A percentile compares a stretch with the other conserved stretches of the same genome.
Evolutionary conservation across 2,888 invertebrate genomes (phyloP).

Genomic region (Sphaeridia pumilis): DNA sequence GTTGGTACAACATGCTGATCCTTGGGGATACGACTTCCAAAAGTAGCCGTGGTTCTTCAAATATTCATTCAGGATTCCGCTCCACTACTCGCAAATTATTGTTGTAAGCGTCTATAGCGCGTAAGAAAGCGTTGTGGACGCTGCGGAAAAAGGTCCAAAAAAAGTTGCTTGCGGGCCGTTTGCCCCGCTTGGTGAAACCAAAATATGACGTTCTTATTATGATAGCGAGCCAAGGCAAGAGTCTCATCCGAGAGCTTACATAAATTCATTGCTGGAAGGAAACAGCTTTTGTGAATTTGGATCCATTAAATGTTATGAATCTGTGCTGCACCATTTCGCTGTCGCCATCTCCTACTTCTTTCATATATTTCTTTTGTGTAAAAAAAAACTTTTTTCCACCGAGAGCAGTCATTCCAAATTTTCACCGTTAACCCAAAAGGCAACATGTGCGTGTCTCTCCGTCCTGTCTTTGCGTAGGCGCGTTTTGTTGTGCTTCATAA

Average conservation of each 20-base stretch:
- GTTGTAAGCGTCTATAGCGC: too few species aligned
- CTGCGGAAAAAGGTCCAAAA: too few species aligned
- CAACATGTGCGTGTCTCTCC: slow-evolving; percentile 3
- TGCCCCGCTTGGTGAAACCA: too few species aligned
- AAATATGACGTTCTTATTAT: too few species aligned
- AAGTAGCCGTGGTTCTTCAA: not conserved
- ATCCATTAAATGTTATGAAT: slow-evolving; percentile 2
- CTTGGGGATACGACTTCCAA: too few species aligned
- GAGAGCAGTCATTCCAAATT: not conserved
- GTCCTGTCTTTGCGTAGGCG: too few species aligned
- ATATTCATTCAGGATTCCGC: not conserved
- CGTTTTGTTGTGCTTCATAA: slow-evolving; percentile 2
- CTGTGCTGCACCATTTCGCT: not conserved
- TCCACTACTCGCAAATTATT: not conserved
- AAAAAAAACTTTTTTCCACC: not conserved
- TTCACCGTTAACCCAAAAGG: not conserved
- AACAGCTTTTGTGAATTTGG: slow-evolving; percentile 1
- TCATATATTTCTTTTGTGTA: too few species aligned
- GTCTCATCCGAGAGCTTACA: too few species aligned
- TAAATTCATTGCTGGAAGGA: not conserved
- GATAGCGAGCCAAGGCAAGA: too few species aligned
- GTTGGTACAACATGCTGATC: too few species aligned
- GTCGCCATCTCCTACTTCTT: not conserved
- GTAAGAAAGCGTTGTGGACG: too few species aligned
- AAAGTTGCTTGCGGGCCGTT: too few species aligned